Conservation (phyloP, 1,140 invertebrate genomes). For the Drosophila guanche region DNA sequence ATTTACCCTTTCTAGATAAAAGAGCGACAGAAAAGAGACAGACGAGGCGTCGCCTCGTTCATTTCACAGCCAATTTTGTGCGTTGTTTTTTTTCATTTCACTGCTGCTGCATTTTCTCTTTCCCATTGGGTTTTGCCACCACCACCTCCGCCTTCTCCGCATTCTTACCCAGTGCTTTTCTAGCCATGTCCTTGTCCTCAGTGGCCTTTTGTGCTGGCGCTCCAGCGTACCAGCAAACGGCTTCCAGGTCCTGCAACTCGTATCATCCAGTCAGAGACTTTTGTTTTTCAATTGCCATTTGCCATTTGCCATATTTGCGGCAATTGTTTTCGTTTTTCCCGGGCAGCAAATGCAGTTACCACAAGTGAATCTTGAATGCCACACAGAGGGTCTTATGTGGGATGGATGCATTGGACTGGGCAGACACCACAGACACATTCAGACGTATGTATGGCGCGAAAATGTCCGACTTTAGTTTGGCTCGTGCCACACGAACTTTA, state of each 20-base stretch:
- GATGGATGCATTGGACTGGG: no score
- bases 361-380: constrained; percentile 13
- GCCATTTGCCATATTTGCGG: constrained; percentile 75
- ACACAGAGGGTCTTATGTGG: no score
- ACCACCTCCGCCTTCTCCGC: not conserved
- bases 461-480: constrained; percentile 57
- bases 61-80: constrained; percentile 71
- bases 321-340: constrained; percentile 64
- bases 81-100: constrained; percentile 26
- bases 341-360: constrained; percentile 59
- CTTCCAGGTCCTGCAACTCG: constrained; percentile 40
- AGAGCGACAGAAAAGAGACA: constrained; percentile 1
- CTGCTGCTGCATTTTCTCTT: constrained; percentile 1
- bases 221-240: constrained; percentile 48
- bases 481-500: constrained; percentile 43
- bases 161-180: not conserved
- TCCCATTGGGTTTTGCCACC: no score
- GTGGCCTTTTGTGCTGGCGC: constrained; percentile 26
- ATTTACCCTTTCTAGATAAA: no score
- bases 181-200: constrained; percentile 6
- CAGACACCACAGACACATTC: no score
- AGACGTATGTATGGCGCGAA: constrained; percentile 5
- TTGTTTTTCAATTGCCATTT: constrained; percentile 78
- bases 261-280: constrained; percentile 41
- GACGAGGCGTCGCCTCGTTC: constrained; percentile 41